Evolutionary conservation across 2,797 vertebrate species (phyloP).

Genomic region (Gila robusta): DNA sequence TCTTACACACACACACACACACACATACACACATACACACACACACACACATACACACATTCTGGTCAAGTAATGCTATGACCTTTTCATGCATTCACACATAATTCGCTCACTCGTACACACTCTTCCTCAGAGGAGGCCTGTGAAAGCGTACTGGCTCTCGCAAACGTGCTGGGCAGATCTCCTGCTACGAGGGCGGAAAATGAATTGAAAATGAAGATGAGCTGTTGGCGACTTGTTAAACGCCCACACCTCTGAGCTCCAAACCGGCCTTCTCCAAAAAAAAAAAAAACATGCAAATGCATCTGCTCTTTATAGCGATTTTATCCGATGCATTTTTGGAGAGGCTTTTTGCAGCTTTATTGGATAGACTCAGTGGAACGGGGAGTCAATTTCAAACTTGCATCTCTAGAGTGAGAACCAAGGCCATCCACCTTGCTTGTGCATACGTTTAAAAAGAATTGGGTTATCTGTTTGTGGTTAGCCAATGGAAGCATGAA

Average conservation of each 20-base stretch:
- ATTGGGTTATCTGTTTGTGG: not conserved
- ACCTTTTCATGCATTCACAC: conserved; percentile 47
- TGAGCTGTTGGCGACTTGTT: conserved; percentile 55
- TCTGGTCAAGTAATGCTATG: conserved; percentile 41
- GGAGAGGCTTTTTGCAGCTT: conserved; percentile 5
- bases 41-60: conserved; percentile 3
- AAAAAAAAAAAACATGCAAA: conserved; percentile 47
- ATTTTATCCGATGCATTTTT: conserved; percentile 1
- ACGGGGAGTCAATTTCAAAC: not conserved
- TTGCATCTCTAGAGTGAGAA: not conserved
- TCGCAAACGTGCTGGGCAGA: conserved; percentile 32
- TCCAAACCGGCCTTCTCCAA: conserved; percentile 42
- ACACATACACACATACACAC: not conserved
- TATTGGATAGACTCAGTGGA: not conserved
- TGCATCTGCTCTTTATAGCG: conserved; percentile 47
- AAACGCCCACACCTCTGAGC: conserved; percentile 56
- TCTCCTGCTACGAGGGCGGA: conserved; percentile 49
- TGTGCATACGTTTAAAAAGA: not conserved
- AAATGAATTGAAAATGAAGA: conserved; percentile 64
- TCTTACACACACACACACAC: not conserved
- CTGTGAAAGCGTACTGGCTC: conserved; percentile 46
- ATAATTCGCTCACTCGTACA: conserved; percentile 36
- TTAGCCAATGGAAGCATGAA: not conserved
- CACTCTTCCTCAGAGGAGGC: conserved; percentile 21
- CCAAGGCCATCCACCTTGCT: not conserved